phyloP scores from a whole-genome alignment of 2,113 vertebrate species.

The Gymnogyps californianus region DNA sequence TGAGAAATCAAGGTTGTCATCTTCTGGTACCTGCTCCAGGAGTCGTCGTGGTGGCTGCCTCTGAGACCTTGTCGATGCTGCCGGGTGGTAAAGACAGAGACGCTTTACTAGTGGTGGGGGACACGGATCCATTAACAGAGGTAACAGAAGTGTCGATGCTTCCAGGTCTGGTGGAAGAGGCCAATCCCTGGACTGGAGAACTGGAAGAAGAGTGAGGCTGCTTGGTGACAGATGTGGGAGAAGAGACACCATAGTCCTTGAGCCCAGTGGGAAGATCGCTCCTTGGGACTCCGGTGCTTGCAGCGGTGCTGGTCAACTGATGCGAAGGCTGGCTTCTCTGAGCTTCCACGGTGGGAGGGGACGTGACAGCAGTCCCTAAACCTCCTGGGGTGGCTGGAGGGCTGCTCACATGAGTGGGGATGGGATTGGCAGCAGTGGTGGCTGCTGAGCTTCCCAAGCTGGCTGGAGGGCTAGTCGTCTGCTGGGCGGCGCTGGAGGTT shows the following conservation, averaged over 20 bases:
- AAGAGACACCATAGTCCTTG: fast-evolving
- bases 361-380: fast-evolving
- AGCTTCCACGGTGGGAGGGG: fast-evolving
- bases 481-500: fast-evolving
- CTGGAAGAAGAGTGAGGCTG: not conserved
- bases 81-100: not conserved
- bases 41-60: fast-evolving
- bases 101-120: not conserved
- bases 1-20: not conserved
- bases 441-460: fast-evolving
- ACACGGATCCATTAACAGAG: fast-evolving
- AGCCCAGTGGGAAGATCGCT: not conserved
- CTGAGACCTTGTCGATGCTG: not conserved
- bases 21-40: not conserved
- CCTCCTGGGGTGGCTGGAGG: fast-evolving
- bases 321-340: not conserved
- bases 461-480: fast-evolving
- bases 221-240: not conserved
- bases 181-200: not conserved
- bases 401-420: fast-evolving
- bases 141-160: fast-evolving
- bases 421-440: fast-evolving
- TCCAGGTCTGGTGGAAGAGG: not conserved
- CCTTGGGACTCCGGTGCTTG: fast-evolving
- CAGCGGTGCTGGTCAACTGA: not conserved